These are phyloP conservation scores for Clarias laeviceps DNA, from an alignment of 2,797 vertebrate species.

Conservation along the genomic window DNA sequence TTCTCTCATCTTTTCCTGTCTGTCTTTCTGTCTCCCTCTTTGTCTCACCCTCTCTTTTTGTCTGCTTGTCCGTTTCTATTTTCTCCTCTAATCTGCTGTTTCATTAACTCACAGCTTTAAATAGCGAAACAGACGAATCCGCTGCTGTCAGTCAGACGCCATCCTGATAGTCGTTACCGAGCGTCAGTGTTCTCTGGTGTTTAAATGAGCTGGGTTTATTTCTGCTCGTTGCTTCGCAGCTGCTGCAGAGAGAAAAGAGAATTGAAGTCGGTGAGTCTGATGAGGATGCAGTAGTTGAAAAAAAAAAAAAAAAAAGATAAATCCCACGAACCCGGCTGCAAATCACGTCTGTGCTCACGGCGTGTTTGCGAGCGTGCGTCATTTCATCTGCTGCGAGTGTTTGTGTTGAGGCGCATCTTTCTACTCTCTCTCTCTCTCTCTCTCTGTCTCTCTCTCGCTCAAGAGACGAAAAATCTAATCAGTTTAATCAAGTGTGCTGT, in stretches of 20 bases:
- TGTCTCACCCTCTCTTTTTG: neutral
- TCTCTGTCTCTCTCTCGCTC: neutral
- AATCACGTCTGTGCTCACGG: neutral
- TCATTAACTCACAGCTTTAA: neutral
- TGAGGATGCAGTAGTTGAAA: neutral
- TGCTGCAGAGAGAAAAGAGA: neutral
- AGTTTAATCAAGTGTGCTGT: slow-evolving; percentile 58
- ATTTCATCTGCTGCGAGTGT: neutral
- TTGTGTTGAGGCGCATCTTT: too few relatives aligned
- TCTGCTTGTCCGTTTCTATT: neutral
- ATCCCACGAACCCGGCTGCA: neutral
- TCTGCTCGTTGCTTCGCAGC: neutral
- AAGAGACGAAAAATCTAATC: slow-evolving; percentile 54
- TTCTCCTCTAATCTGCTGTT: neutral
- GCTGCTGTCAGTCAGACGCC: neutral
- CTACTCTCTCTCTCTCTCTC: neutral
- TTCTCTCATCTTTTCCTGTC: neutral
- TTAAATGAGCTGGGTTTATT: neutral
- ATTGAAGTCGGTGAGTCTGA: neutral
- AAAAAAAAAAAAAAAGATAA: neutral
- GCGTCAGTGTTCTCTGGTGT: too few relatives aligned
- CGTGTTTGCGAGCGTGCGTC: neutral
- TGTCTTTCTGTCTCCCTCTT: neutral
- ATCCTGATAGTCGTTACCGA: neutral
- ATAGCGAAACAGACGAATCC: neutral